Base-by-base conservation (phyloP, 2,888 invertebrate genomes). In the Sinelater perroti region DNA sequence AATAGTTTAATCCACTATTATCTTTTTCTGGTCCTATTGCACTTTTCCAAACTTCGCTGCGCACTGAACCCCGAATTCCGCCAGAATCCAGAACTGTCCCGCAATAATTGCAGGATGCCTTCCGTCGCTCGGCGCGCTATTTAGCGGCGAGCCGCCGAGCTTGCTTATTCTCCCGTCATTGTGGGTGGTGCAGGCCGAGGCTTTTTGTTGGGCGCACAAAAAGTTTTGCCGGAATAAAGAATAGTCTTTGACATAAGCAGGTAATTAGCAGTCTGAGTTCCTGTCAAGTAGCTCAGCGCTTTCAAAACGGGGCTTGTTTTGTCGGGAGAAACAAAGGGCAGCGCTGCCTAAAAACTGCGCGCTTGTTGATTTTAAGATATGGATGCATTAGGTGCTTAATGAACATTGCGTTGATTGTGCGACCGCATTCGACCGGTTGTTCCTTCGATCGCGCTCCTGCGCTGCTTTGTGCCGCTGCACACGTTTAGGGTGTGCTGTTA, bases 251-350 rank as follows among this genome's bases (percentile, higher is more conserved):
- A 69, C 70, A 72, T 74, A 74, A 73, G 71, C 71, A 72, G 72
- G 73, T 75, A 75, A 75, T 75, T 75, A 75, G 74, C 73, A 75
- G 72, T 72, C 73, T 72, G 68, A 68, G 74, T 74, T 73, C 72
- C 73, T 74, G 73, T 73, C 74, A 73, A 73, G 74, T 74, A 71
- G 73, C 70, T 71, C 59, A 66, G 67, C 70, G 71, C 72, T 73
- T 72, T 70, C 69, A 72, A 59, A 70, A 67, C 62, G 68, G 67
- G 65, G 64, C 33, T 65, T 68, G 69, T 69, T 71, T 70, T 69
- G 70, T 62, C 53, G 35, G 30, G 38, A 56, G 20, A 56, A 53
- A 55, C 45, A 60, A 55, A 60, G 46, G 51, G 35, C 8, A 40
- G 20, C 45, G 40, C 45, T 53, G 14, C 40, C 38, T 49, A 53